A percentile compares a stretch with the other conserved stretches of the same genome.
These are phyloP conservation scores for Rhyacophila evoluta DNA, from an alignment of 2,888 invertebrate genomes.

Conservation along the genomic window DNA sequence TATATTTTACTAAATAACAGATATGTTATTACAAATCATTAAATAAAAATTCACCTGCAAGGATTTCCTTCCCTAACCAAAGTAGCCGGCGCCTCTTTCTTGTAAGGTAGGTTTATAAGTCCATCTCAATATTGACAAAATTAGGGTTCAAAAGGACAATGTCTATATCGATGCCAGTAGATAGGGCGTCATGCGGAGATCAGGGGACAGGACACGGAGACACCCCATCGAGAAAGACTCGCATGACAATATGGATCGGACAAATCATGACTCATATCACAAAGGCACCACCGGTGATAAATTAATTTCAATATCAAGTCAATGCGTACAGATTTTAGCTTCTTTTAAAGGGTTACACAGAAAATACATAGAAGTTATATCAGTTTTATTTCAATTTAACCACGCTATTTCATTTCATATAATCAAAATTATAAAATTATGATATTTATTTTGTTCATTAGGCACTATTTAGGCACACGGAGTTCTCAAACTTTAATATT, in stretches of 20 bases:
- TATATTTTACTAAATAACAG: too few species aligned
- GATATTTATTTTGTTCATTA: too few species aligned
- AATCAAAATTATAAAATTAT: too few species aligned
- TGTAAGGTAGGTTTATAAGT: neutral
- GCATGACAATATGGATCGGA: slow-evolving; percentile 45
- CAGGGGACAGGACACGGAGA: slow-evolving; percentile 29
- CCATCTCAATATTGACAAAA: slow-evolving; percentile 46
- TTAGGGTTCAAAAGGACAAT: slow-evolving; percentile 45
- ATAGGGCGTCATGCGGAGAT: slow-evolving; percentile 38
- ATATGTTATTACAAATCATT: too few species aligned
- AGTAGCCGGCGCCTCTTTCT: neutral
- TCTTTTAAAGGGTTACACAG: neutral
- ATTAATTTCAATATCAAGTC: slow-evolving; percentile 6
- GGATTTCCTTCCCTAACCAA: neutral
- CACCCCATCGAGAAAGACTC: slow-evolving; percentile 33
- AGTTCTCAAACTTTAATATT: too few species aligned
- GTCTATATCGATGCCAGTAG: slow-evolving; percentile 49
- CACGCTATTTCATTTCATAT: too few species aligned
- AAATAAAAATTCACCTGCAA: too few species aligned
- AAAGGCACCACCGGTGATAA: slow-evolving; percentile 36
- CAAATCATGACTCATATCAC: slow-evolving; percentile 51
- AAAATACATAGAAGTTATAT: too few species aligned
- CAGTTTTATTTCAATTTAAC: too few species aligned
- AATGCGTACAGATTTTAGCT: neutral
- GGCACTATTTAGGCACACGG: too few species aligned